Evolutionary conservation across 2,888 invertebrate species (phyloP).

Genomic region (Achlya flavicornis): DNA sequence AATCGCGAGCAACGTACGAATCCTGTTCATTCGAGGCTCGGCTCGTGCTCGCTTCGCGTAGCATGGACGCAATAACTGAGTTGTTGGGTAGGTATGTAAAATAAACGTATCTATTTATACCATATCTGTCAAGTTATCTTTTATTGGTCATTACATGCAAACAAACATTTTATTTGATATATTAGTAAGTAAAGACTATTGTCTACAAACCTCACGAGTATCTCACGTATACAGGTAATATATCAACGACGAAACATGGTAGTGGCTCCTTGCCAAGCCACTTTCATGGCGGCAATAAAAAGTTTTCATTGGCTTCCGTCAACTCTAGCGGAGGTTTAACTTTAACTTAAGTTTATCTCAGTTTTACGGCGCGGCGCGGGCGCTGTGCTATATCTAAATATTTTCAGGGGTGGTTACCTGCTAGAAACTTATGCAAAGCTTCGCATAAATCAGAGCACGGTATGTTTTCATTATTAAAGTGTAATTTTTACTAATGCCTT

Average conservation of each 20-base stretch:
- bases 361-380: conserved; percentile 55
- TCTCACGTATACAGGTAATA: background rate
- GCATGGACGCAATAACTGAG: no score
- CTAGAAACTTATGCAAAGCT: background rate
- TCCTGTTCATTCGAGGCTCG: no score
- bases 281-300: conserved; percentile 72
- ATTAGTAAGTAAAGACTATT: no score
- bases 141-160: no score
- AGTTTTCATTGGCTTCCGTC: conserved; percentile 71
- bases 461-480: background rate
- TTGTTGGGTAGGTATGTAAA: no score
- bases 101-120: no score
- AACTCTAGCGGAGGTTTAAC: conserved; percentile 50
- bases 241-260: conserved; percentile 29
- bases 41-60: no score
- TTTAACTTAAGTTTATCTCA: conserved; percentile 67
- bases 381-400: conserved; percentile 35
- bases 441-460: background rate
- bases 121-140: no score
- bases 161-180: no score
- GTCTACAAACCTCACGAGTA: background rate
- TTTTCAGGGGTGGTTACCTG: conserved; percentile 12
- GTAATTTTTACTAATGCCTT: background rate
- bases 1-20: no score
- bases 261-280: conserved; percentile 48